phyloP scores from a whole-genome alignment of 2,888 invertebrate species.

The Parapristionchus giblindavisi region DNA sequence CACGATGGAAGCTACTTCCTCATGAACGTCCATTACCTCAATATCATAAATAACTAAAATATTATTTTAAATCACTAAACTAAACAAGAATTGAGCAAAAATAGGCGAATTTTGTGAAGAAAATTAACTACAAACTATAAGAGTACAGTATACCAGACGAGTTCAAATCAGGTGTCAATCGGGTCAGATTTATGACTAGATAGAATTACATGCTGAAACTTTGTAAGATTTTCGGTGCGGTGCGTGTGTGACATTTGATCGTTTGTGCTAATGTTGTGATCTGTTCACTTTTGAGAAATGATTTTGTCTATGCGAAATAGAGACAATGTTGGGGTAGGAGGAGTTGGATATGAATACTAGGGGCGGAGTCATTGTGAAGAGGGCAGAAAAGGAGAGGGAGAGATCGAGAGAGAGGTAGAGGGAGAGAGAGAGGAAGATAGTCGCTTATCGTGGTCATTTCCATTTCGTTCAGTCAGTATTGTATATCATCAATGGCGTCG shows the following conservation, averaged over 20 bases:
- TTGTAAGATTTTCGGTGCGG: too few relatives aligned
- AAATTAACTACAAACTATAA: background rate
- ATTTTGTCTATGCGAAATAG: too few relatives aligned
- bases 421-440: conserved; percentile 16
- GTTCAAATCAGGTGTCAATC: background rate
- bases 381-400: too few relatives aligned
- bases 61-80: background rate
- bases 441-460: conserved; percentile 8
- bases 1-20: conserved; percentile 57
- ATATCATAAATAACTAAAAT: background rate
- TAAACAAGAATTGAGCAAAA: conserved; percentile 2
- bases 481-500: background rate
- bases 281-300: too few relatives aligned
- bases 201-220: background rate
- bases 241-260: too few relatives aligned
- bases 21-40: conserved; percentile 50
- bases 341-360: background rate
- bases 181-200: background rate
- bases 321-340: background rate
- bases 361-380: conserved; percentile 39
- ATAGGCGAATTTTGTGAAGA: background rate
- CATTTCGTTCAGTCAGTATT: too few relatives aligned
- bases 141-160: too few relatives aligned
- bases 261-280: background rate
- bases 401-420: conserved; percentile 11